Base-by-base conservation (phyloP, 1,140 invertebrate genomes). In the Drosophila ironensis region DNA sequence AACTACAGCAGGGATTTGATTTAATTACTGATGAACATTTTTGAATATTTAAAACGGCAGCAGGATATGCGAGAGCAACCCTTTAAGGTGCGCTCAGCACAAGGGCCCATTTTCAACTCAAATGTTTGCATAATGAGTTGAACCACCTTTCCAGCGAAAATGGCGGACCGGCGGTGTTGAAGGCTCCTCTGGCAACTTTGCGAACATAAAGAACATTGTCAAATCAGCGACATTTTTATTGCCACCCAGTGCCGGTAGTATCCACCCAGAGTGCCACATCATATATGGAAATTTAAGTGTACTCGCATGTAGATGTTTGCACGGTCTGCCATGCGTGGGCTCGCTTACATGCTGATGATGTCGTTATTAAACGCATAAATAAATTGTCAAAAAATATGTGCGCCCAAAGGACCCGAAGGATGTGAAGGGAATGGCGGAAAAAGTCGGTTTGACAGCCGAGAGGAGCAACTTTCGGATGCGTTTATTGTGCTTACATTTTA, bases 161-260 rank as follows among this genome's bases (percentile, higher is more conserved):
- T 12, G 19, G 25, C n/a, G n/a, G n/a, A n/a, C n/a, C n/a, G 14
- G 56, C 2, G 24, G 20, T 25, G 40, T 28, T 57, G 57, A 64
- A 51, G 63, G 66, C 67, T 28, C 71, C 53, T 72, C 30, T 27
- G 35, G 35, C 19, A 45, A 47, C 46, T 71, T 59, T 40, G 45
- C 45, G 57, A 54, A 57, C 63, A 86, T 80, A 80, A 78, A 86
- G 61, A 53, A 87, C 75, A 80, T 81, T 86, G 80, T 81, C 75
- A 86, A 86, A 87, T 86, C 81, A 80, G 80, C 80, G 80, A 86
- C 80, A 87, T 87, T 86, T 86, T 86, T 87, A 86, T 86, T 80
- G 69, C 81, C 56, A 47, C 47, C 72, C 38, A 17, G 41, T 27
- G 25, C 35, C 28, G 22, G 42, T 27, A 14, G 20, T 9, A 40